Evolutionary conservation across 2,888 invertebrate species (phyloP).

Genomic region (Troides aeacus): DNA sequence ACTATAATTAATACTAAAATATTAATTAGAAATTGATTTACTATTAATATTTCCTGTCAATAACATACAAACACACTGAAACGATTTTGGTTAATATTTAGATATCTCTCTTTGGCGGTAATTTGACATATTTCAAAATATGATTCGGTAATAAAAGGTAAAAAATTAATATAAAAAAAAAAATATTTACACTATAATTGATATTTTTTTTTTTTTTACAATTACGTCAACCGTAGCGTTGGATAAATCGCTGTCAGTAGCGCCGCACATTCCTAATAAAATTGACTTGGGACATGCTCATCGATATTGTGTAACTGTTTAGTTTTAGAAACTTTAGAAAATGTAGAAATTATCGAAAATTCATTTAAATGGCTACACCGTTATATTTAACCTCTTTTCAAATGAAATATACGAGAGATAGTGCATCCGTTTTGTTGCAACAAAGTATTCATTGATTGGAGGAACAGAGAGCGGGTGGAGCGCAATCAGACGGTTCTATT

Average conservation of each 20-base stretch:
- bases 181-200: too few relatives aligned
- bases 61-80: too few relatives aligned
- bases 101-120: too few relatives aligned
- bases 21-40: too few relatives aligned
- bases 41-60: too few relatives aligned
- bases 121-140: too few relatives aligned
- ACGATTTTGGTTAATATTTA: too few relatives aligned
- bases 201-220: not conserved
- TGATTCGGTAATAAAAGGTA: too few relatives aligned
- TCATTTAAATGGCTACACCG: slow-evolving; percentile 9
- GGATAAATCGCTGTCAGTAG: slow-evolving; percentile 18
- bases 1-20: too few relatives aligned
- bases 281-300: slow-evolving; percentile 10
- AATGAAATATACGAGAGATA: slow-evolving; percentile 9
- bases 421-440: slow-evolving; percentile 47
- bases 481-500: slow-evolving; percentile 51
- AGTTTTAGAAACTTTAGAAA: slow-evolving; percentile 17
- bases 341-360: slow-evolving; percentile 14
- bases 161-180: too few relatives aligned
- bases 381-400: slow-evolving; percentile 25
- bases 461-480: slow-evolving; percentile 44
- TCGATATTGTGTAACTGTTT: slow-evolving; percentile 3
- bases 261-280: slow-evolving; percentile 17
- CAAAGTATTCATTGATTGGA: slow-evolving; percentile 65
- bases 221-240: not conserved